Evolutionary conservation across 2,888 invertebrate species (phyloP), one percentile per base, ranked within the genome.

Genomic region (Drosophila barbarae): DNA sequence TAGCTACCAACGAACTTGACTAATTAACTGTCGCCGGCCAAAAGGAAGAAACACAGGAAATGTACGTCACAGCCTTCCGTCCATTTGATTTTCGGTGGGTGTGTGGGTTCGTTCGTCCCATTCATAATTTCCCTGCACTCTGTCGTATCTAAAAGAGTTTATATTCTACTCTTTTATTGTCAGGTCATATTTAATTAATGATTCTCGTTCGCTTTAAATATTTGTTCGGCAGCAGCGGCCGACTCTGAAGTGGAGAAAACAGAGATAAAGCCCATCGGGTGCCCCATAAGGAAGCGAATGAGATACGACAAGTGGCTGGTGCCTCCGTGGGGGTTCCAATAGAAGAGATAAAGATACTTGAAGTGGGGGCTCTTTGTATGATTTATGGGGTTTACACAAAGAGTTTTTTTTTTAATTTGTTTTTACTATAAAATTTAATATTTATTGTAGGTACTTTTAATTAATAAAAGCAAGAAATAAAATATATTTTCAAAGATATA

Each of bases 101-200:
- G 53, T 30, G 21, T 21, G 49, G 18, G n/a, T 23, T 23, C 9
- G 8, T 13, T 21, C 10, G 13, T 2, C 49, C 42, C 69, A 68
- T 68, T 68, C 67, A 68, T 68, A 57, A 67, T 21, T 57, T 41
- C 13, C n/a, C 34, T 21, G 46, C 30, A 12, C 13, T 10, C 7
- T 13, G 39, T 28, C 26, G 34, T 46, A 18, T 46, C 50, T 32
- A 30, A 65, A 32, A 44, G 23, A 39, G 15, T 30, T 39, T 30
- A n/a, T 47, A 26, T 47, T 69, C 46, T 23, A 47, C 28, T 53
- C 51, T 70, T 76, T 78, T 82, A 79, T 71, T 76, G 77, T 82
- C 74, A 79, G 49, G 74, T 74, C 68, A 70, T 79, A 73, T 79
- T 79, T 74, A 82, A 82, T 78, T 76, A 82, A 74, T 78, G 83